phyloP scores from a whole-genome alignment of 1,140 invertebrate genomes.

The Lutraria rhynchaena region DNA sequence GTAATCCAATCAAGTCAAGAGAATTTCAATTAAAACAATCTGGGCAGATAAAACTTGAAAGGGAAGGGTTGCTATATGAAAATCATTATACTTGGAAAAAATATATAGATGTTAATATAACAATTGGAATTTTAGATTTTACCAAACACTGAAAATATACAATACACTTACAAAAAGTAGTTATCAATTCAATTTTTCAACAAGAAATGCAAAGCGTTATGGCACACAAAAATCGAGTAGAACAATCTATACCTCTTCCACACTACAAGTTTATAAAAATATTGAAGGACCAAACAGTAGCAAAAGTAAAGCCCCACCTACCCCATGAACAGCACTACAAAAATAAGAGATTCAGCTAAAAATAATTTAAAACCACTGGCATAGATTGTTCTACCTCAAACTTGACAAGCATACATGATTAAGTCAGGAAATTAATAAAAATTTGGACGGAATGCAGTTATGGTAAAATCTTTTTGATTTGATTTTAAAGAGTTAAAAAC shows the following conservation, averaged over 20 bases:
- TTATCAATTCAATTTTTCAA: not conserved
- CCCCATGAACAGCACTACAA: not conserved
- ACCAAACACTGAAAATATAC: too few species aligned
- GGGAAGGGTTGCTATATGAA: too few species aligned
- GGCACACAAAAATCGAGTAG: constrained; percentile 25
- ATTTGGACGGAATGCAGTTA: constrained; percentile 33
- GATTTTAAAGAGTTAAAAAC: not conserved
- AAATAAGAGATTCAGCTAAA: too few species aligned
- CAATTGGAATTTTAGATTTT: too few species aligned
- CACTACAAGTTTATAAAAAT: constrained; percentile 12
- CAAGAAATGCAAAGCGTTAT: constrained; percentile 32
- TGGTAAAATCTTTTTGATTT: not conserved
- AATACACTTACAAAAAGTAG: too few species aligned
- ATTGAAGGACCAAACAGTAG: not conserved
- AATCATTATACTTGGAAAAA: too few species aligned
- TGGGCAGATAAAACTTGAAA: too few species aligned
- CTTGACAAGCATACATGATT: not conserved
- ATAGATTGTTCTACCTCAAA: not conserved
- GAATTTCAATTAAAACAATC: not conserved
- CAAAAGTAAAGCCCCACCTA: not conserved
- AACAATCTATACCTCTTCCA: constrained; percentile 2
- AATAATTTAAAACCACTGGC: not conserved
- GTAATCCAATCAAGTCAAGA: not conserved
- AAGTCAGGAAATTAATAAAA: constrained; percentile 18
- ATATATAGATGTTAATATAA: too few species aligned